These are phyloP conservation scores for Charanyca ferruginea DNA, from an alignment of 2,888 invertebrate species.

Conservation along the genomic window DNA sequence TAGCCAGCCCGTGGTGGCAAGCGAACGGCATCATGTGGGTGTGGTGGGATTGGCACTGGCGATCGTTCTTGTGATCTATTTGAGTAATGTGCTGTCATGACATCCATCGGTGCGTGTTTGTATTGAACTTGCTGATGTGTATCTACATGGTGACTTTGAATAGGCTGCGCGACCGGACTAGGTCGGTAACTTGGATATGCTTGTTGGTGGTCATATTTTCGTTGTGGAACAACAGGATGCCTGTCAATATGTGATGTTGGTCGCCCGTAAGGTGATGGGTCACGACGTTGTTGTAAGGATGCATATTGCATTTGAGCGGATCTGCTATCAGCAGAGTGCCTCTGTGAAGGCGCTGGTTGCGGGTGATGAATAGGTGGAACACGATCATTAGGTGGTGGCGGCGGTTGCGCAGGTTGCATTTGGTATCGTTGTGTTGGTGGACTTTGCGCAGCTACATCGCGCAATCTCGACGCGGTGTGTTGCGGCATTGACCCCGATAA, in stretches of 20 bases:
- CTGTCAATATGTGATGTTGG: constrained; percentile 82
- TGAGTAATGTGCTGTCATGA: constrained; percentile 78
- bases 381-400: constrained; percentile 86
- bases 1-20: constrained; percentile 79
- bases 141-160: constrained; percentile 82
- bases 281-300: constrained; percentile 79
- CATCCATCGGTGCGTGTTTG: constrained; percentile 80
- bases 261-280: constrained; percentile 80
- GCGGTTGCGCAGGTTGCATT: constrained; percentile 78
- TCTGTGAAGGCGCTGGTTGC: constrained; percentile 75
- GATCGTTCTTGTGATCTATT: constrained; percentile 80
- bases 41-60: constrained; percentile 76
- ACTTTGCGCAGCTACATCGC: constrained; percentile 80
- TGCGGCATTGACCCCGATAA: constrained; percentile 83
- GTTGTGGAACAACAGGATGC: constrained; percentile 78
- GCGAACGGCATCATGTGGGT: constrained; percentile 77
- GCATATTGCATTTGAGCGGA: constrained; percentile 77
- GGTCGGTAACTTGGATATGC: constrained; percentile 86
- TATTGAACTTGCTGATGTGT: constrained; percentile 80
- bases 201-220: constrained; percentile 87
- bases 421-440: constrained; percentile 82
- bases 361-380: constrained; percentile 89
- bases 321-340: constrained; percentile 76
- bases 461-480: constrained; percentile 79
- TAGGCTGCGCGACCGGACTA: constrained; percentile 75